phyloP scores from a whole-genome alignment of 2,888 invertebrate genomes.

The Agelastica alni region DNA sequence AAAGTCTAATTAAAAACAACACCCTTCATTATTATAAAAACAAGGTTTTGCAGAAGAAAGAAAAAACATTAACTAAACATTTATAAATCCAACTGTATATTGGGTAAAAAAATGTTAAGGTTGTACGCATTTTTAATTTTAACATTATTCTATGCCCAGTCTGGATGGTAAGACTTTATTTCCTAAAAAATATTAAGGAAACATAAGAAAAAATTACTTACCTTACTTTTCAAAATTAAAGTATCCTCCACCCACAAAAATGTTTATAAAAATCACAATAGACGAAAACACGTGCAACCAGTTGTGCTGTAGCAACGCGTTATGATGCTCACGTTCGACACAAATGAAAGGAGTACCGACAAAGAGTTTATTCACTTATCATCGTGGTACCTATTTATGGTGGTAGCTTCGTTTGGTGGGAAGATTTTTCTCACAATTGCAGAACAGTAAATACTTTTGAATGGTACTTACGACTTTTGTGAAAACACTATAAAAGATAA shows the following conservation, averaged over 20 bases:
- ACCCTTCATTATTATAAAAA: no score
- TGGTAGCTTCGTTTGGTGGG: conserved; percentile 13
- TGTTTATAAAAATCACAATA: neutral
- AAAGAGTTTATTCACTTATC: conserved; percentile 15
- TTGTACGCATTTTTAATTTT: neutral
- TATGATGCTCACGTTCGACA: neutral
- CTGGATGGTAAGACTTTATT: no score
- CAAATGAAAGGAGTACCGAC: conserved; percentile 9
- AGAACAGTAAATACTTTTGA: neutral
- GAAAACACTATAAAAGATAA: no score
- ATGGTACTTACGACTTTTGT: no score
- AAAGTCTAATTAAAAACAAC: no score
- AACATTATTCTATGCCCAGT: neutral
- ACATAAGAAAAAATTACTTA: neutral
- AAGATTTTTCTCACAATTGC: conserved; percentile 17
- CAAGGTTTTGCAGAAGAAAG: no score
- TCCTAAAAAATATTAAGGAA: neutral
- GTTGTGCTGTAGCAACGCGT: neutral
- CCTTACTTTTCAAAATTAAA: no score
- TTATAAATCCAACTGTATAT: no score
- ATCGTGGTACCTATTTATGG: conserved; percentile 6
- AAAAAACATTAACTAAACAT: no score
- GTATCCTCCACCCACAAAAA: no score
- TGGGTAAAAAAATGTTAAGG: neutral
- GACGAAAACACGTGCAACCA: neutral